Percentiles rank a stretch among this genome's conserved stretches.
Conservation (phyloP, 2,797 vertebrate genomes). For the Pipistrellus pipistrellus region DNA sequence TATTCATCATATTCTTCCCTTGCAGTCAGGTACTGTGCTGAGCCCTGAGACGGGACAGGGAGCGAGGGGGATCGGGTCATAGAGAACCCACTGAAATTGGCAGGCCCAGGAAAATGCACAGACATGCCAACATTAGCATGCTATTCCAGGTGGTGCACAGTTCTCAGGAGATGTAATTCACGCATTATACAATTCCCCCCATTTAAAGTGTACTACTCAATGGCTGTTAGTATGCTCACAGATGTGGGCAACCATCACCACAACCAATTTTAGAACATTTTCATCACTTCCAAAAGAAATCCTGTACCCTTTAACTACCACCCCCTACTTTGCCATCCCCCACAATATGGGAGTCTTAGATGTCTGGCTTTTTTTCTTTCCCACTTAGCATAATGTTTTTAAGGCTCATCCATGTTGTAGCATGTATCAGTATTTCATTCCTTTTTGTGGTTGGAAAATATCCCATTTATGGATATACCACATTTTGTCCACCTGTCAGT, state of each 20-base stretch:
- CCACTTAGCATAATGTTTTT: constrained; percentile 6
- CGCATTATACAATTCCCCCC: neutral
- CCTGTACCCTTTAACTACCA: neutral
- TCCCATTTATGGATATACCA: neutral
- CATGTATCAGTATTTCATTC: neutral
- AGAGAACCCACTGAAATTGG: neutral
- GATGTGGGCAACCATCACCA: neutral
- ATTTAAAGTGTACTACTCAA: neutral
- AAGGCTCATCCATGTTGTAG: neutral
- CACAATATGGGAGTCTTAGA: neutral
- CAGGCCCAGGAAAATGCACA: neutral
- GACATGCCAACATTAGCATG: neutral
- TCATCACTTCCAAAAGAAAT: neutral
- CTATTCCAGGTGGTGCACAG: neutral
- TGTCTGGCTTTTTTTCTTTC: neutral
- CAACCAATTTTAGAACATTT: neutral
- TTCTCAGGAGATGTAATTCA: constrained; percentile 38
- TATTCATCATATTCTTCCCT: constrained; percentile 1
- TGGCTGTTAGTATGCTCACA: neutral
- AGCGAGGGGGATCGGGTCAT: fast-evolving
- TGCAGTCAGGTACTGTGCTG: neutral
- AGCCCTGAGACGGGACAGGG: neutral
- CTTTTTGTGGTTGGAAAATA: neutral
- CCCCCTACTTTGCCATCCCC: neutral
- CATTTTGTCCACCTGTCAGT: neutral